Evolutionary conservation across 2,113 vertebrate genomes (phyloP).

Genomic region (Centrocercus urophasianus): DNA sequence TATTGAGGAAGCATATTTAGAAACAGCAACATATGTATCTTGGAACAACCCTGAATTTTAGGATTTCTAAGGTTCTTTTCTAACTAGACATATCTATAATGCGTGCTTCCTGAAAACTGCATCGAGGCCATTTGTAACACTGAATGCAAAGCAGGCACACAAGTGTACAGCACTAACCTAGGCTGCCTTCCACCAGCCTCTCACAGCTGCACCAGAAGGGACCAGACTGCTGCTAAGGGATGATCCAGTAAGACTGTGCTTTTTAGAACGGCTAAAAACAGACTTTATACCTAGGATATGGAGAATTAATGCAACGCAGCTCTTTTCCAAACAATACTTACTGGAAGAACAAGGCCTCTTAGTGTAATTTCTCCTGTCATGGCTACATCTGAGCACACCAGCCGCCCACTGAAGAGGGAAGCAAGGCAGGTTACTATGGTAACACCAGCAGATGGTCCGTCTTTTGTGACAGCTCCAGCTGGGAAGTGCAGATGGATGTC

Average conservation of each 20-base stretch:
- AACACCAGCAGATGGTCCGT: slow-evolving; percentile 96
- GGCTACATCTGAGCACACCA: slow-evolving; percentile 95
- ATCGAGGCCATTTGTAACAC: not conserved
- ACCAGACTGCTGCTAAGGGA: not conserved
- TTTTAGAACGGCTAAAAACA: not conserved
- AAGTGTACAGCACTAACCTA: not conserved
- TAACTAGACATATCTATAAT: not conserved
- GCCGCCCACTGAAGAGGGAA: slow-evolving; percentile 92
- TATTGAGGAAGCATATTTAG: not conserved
- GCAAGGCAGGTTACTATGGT: slow-evolving; percentile 98
- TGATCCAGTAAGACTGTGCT: not conserved
- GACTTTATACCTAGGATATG: not conserved
- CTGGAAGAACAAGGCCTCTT: slow-evolving; percentile 95
- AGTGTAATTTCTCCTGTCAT: slow-evolving; percentile 99
- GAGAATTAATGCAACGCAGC: not conserved
- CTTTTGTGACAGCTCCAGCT: slow-evolving; percentile 97
- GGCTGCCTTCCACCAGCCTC: not conserved
- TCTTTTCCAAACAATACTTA: slow-evolving; percentile 73
- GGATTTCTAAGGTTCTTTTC: not conserved
- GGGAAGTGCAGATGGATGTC: slow-evolving; percentile 99
- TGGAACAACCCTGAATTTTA: not conserved
- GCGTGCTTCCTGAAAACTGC: not conserved
- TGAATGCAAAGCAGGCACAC: not conserved
- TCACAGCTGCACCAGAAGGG: not conserved
- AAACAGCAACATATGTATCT: not conserved